Conservation (phyloP, 1,140 invertebrate species). For the Drosophila obscura region DNA sequence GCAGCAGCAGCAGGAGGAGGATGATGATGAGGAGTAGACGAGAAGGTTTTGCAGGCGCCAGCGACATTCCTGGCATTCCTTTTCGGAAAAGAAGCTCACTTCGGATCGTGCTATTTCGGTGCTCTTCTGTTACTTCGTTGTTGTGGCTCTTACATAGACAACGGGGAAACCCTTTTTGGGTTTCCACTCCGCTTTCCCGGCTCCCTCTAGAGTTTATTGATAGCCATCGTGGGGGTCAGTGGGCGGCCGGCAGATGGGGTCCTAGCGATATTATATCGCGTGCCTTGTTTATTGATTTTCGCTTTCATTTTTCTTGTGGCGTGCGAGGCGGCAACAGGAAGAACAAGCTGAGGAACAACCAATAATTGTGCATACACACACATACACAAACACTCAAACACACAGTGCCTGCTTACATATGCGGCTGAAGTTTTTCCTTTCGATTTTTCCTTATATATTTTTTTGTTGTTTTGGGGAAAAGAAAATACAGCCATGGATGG, state of each 20-base stretch:
- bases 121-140: not conserved
- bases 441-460: not conserved
- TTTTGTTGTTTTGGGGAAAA: not conserved
- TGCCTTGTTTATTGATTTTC: slow-evolving; percentile 77
- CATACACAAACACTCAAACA: slow-evolving; percentile 13
- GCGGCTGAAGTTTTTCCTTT: slow-evolving; percentile 40
- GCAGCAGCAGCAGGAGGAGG: slow-evolving; percentile 1
- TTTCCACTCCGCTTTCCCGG: too few species aligned
- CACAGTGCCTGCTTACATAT: slow-evolving; percentile 60
- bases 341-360: slow-evolving; percentile 43
- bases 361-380: slow-evolving; percentile 46
- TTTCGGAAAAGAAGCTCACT: too few species aligned
- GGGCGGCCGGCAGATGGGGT: slow-evolving; percentile 34
- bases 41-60: slow-evolving; percentile 36
- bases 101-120: not conserved
- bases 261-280: slow-evolving; percentile 64
- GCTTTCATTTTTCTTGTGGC: slow-evolving; percentile 80
- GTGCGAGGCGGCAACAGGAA: slow-evolving; percentile 58
- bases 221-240: slow-evolving; percentile 45
- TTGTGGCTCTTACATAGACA: slow-evolving; percentile 21
- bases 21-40: not conserved
- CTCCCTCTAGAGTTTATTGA: slow-evolving; percentile 10
- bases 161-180: slow-evolving; percentile 34
- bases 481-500: not conserved
- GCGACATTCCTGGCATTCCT: slow-evolving; percentile 26